phyloP scores from a whole-genome alignment of 2,888 invertebrate species.

The Anarsia innoxiella region DNA sequence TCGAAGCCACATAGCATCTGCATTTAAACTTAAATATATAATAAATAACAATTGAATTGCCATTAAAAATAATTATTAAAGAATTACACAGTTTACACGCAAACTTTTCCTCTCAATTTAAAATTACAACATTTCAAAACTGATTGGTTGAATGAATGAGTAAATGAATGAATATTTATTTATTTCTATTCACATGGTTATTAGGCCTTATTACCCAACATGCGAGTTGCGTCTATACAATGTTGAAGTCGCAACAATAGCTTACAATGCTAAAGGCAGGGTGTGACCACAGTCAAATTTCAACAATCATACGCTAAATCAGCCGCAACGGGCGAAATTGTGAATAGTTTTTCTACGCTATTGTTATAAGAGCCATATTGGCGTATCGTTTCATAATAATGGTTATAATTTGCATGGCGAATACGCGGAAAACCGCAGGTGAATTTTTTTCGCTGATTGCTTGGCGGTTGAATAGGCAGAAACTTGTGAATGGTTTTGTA shows the following conservation, averaged over 20 bases:
- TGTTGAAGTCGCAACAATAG: background rate
- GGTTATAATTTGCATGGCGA: constrained; percentile 14
- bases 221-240: constrained; percentile 6
- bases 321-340: constrained; percentile 48
- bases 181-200: constrained; percentile 10
- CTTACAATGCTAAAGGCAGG: constrained; percentile 8
- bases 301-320: constrained; percentile 42
- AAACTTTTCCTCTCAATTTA: no score
- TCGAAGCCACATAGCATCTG: no score
- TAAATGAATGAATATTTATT: constrained; percentile 7
- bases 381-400: constrained; percentile 21
- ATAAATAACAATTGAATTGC: no score
- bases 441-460: no score
- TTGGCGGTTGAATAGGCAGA: no score
- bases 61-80: no score
- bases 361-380: constrained; percentile 26
- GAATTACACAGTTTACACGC: no score
- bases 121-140: no score
- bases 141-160: constrained; percentile 6
- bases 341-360: constrained; percentile 27
- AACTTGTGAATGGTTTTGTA: no score
- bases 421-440: constrained; percentile 6
- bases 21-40: no score
- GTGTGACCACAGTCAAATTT: constrained; percentile 26
- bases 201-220: constrained; percentile 5